These are phyloP conservation scores for Catharus fuscescens DNA, from an alignment of 2,113 vertebrate species.

Conservation along the genomic window DNA sequence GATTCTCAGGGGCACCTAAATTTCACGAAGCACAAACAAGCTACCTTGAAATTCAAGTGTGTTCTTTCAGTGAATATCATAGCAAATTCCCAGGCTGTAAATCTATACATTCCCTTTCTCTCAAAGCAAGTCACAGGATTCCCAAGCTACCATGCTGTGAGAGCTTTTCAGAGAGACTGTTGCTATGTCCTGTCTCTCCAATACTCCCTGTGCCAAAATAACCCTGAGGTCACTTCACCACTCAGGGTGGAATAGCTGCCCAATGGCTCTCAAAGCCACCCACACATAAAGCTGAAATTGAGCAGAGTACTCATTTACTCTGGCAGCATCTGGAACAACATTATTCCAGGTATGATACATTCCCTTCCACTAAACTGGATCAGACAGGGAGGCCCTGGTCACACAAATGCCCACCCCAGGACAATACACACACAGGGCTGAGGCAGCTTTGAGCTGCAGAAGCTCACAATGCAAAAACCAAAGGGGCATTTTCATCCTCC, in stretches of 20 bases:
- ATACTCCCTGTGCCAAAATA: background rate
- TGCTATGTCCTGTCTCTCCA: background rate
- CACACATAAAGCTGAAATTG: background rate
- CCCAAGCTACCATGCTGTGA: background rate
- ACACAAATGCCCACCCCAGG: background rate
- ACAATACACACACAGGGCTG: background rate
- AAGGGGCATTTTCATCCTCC: background rate
- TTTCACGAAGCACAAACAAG: background rate
- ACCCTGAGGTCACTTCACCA: background rate
- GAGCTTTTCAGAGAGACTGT: background rate
- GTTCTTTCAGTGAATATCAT: background rate
- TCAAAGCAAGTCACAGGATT: background rate
- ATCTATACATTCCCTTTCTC: background rate
- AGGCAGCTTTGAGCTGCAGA: background rate
- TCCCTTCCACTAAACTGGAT: background rate
- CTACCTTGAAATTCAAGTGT: background rate
- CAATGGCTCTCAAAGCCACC: background rate
- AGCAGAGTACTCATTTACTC: background rate
- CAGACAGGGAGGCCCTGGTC: background rate
- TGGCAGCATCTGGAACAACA: background rate
- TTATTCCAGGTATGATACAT: background rate
- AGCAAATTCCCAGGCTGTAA: background rate
- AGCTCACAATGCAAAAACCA: background rate
- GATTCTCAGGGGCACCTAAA: background rate
- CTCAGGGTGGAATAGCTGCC: background rate